These are phyloP conservation scores for Cheirogaleus medius DNA, from an alignment of 2,113 vertebrate genomes.

Conservation along the genomic window DNA sequence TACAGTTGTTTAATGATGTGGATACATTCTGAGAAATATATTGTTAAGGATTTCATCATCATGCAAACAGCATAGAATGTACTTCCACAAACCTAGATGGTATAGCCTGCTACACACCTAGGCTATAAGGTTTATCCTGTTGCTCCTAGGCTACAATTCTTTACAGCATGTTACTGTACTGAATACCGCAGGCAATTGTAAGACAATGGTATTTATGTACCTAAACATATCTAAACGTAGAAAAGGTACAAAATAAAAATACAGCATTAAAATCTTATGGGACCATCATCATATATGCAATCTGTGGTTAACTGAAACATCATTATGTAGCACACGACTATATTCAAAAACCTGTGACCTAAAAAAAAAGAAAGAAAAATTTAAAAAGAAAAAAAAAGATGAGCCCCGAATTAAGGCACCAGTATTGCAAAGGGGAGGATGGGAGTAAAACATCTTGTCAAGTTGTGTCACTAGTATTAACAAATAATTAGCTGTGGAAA, in stretches of 20 bases:
- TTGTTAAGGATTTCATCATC: neutral
- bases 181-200: neutral
- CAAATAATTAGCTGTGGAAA: constrained; percentile 20
- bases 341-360: neutral
- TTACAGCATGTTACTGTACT: neutral
- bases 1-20: neutral
- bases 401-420: neutral
- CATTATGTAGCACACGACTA: neutral
- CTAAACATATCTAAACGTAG: neutral
- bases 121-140: neutral
- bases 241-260: neutral
- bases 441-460: neutral
- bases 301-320: neutral
- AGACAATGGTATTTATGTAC: neutral
- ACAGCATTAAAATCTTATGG: neutral
- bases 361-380: too few species aligned
- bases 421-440: neutral
- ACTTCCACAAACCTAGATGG: neutral
- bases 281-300: neutral
- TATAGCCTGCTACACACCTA: neutral
- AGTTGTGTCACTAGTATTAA: neutral
- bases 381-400: neutral
- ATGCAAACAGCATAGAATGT: neutral
- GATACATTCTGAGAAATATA: neutral
- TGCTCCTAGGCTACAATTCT: neutral